phyloP scores from a whole-genome alignment of 2,888 invertebrate species.

The Phragmatobia fuliginosa region DNA sequence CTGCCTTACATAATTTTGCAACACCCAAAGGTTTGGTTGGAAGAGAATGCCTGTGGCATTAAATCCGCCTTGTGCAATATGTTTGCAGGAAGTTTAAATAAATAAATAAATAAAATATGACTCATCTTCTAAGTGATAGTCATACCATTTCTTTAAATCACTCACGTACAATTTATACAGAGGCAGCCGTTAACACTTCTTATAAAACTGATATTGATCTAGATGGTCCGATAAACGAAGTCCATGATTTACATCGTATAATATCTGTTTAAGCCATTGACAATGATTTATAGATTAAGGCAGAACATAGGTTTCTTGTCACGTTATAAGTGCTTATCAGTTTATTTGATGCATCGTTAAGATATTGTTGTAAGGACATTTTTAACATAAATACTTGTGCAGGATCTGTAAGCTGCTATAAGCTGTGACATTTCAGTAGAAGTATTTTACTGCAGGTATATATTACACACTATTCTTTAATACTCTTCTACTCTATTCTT shows the following conservation, averaged over 20 bases:
- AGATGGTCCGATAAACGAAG: slow-evolving; percentile 26
- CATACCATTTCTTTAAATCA: slow-evolving; percentile 5
- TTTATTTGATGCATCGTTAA: slow-evolving; percentile 7
- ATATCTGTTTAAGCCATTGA: slow-evolving; percentile 38
- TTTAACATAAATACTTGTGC: background rate
- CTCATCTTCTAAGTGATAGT: background rate
- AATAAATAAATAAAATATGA: too few species aligned
- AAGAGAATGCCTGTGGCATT: too few species aligned
- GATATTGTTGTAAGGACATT: slow-evolving; percentile 1
- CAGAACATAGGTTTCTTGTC: slow-evolving; percentile 35
- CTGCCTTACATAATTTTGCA: too few species aligned
- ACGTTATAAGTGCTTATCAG: slow-evolving; percentile 24
- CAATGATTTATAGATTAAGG: slow-evolving; percentile 23
- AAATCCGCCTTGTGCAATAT: too few species aligned
- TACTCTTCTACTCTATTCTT: too few species aligned
- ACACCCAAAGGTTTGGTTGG: too few species aligned
- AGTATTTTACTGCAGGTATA: too few species aligned
- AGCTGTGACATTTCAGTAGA: background rate
- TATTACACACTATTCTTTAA: too few species aligned
- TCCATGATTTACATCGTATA: slow-evolving; percentile 43
- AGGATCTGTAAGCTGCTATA: background rate
- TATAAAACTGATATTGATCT: slow-evolving; percentile 41
- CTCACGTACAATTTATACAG: slow-evolving; percentile 15
- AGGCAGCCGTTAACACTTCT: slow-evolving; percentile 27
- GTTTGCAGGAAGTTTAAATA: too few species aligned